Evolutionary conservation across 2,797 vertebrate genomes (phyloP), one percentile per base, ranked within the genome.

Genomic region (Iguana delicatissima): DNA sequence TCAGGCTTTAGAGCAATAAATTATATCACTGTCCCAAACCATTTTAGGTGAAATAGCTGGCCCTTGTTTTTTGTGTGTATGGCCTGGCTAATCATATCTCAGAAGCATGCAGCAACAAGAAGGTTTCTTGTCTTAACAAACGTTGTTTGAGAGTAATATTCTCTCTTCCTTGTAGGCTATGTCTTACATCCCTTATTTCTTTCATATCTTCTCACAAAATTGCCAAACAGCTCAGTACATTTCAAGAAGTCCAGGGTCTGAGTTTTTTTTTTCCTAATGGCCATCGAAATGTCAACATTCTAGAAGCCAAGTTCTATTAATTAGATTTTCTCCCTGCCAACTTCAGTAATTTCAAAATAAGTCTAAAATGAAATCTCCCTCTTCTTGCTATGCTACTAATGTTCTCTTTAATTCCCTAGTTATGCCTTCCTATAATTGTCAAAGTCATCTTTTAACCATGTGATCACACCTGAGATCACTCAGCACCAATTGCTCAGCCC

Each of bases 51-150:
- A 0, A 32, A 85, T 69, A 32, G 6, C 7, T 85, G 64, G 77
- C 22, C 89, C 55, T 42, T 42, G 64, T n/a, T 80, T 83, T 32
- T 46, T 46, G 4, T 76, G 50, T 22, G 0, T 7, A 1, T 77
- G 7, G 14, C 46, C 46, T 52, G 57, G 7, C 14, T 79, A 67
- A 6, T 6, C 3, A 14, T 13, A 0, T 1, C 3, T 14, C 6
- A 64, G 55, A 1, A 6, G 5, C 32, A 29, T 87, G 57, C 4
- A 64, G 38, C 26, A 77, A 62, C 35, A n/a, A 18, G 8, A 64
- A 29, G 22, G 32, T 8, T n/a, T 52, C 42, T 85, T 72, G n/a
- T 20, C 16, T 55, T 9, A 55, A 64, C 22, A 83, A 9, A 52
- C 32, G 24, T 57, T 8, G 20, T 67, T 84, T 46, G 5, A 67